Evolutionary conservation across 2,113 vertebrate species (phyloP).

Genomic region (Abramis brama): DNA sequence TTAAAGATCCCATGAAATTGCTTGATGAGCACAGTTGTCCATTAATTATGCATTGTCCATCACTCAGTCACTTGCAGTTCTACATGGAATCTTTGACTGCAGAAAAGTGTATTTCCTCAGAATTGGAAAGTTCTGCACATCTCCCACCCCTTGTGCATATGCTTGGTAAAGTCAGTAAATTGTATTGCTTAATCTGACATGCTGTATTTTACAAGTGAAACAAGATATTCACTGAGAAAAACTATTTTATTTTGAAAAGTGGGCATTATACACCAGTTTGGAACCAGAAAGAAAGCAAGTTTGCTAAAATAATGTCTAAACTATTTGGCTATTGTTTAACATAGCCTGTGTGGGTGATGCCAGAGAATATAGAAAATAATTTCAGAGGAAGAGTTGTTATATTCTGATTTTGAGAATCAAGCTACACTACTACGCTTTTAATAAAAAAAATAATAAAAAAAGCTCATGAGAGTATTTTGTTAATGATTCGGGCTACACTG

Average conservation of each 20-base stretch:
- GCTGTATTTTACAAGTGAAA: neutral
- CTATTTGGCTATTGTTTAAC: neutral
- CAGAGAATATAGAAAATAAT: neutral
- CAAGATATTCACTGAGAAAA: neutral
- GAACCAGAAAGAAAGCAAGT: neutral
- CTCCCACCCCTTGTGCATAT: neutral
- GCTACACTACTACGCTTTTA: neutral
- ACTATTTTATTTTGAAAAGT: neutral
- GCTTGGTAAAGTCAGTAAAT: neutral
- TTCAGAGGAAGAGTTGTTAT: neutral
- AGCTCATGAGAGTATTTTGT: neutral
- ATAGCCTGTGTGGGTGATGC: neutral
- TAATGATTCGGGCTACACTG: neutral
- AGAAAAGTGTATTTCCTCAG: neutral
- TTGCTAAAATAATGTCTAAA: neutral
- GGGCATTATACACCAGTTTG: neutral
- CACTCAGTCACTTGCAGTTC: neutral
- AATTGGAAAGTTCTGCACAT: neutral
- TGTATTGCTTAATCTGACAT: neutral
- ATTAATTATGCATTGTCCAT: neutral
- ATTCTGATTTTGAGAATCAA: neutral
- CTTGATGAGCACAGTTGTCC: neutral
- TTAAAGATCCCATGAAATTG: neutral
- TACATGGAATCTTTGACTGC: neutral
- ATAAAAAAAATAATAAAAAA: too few species aligned